Conservation (phyloP, 2,888 invertebrate genomes). For the Caenorhabditis uteleia region DNA sequence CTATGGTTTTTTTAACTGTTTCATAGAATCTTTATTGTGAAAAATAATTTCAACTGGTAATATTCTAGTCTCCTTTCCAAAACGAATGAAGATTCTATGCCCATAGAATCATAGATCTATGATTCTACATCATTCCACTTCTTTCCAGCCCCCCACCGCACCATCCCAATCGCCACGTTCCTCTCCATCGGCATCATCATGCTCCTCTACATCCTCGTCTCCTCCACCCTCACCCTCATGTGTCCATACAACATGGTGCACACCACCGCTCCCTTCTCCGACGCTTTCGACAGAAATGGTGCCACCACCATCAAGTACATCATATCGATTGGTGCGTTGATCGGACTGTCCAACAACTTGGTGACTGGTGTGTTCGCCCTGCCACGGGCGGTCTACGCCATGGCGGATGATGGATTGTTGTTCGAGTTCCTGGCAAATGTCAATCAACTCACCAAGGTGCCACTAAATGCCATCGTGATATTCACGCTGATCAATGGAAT, state of each 20-base stretch:
- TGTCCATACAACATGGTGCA: slow-evolving; percentile 39
- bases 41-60: too few species aligned
- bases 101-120: too few species aligned
- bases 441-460: slow-evolving; percentile 38
- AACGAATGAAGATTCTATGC: too few species aligned
- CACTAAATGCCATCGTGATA: slow-evolving; percentile 47
- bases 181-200: slow-evolving; percentile 28
- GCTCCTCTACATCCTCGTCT: slow-evolving; percentile 36
- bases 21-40: too few species aligned
- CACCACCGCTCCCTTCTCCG: slow-evolving; percentile 37
- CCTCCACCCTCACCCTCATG: slow-evolving; percentile 40
- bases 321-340: slow-evolving; percentile 40
- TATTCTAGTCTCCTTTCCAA: too few species aligned
- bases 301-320: slow-evolving; percentile 22
- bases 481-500: slow-evolving; percentile 43
- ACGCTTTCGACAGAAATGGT: slow-evolving; percentile 40
- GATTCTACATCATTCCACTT: too few species aligned
- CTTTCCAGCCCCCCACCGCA: slow-evolving; percentile 30
- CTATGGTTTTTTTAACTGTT: too few species aligned
- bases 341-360: slow-evolving; percentile 38
- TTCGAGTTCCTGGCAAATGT: slow-evolving; percentile 48
- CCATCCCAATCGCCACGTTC: slow-evolving; percentile 42
- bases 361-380: slow-evolving; percentile 47
- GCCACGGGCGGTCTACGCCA: slow-evolving; percentile 50
- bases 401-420: slow-evolving; percentile 53